A percentile compares a stretch with the other conserved stretches of the same genome.
Conservation (phyloP, 2,888 invertebrate genomes). For the Cylindroiulus punctatus region DNA sequence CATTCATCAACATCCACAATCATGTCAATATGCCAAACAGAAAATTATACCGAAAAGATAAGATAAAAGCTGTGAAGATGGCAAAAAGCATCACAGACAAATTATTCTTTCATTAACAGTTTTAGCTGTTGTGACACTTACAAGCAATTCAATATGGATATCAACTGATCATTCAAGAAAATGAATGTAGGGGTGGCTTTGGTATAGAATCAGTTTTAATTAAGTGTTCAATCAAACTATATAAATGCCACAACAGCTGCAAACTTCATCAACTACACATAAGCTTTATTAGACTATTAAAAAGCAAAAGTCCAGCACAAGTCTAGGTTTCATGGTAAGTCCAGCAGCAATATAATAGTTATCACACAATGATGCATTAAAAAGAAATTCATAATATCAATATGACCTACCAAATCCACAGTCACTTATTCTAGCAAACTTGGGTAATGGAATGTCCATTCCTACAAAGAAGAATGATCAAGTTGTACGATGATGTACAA, state of each 20-base stretch:
- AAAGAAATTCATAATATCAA: neutral
- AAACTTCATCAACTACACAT: neutral
- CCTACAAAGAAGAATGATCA: constrained; percentile 54
- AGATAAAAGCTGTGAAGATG: too few relatives aligned
- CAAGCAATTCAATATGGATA: too few relatives aligned
- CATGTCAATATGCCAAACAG: too few relatives aligned
- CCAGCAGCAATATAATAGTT: neutral
- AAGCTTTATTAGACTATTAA: neutral
- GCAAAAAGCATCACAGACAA: too few relatives aligned
- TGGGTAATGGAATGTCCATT: constrained; percentile 58
- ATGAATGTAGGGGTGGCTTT: neutral
- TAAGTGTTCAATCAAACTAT: neutral
- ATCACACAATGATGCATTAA: neutral
- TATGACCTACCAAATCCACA: neutral
- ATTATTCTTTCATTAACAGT: too few relatives aligned
- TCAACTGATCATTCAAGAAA: neutral
- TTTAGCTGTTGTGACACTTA: too few relatives aligned
- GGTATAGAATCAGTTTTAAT: neutral
- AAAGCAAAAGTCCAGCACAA: constrained; percentile 1
- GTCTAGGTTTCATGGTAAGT: neutral
- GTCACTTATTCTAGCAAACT: constrained; percentile 56
- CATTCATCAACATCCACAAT: too few relatives aligned
- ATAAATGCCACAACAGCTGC: neutral
- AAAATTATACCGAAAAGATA: too few relatives aligned
- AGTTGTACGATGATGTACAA: neutral